A percentile compares a stretch with the other conserved stretches of the same genome.
phyloP scores from a whole-genome alignment of 2,888 invertebrate species.

The Thymelicus acteon region DNA sequence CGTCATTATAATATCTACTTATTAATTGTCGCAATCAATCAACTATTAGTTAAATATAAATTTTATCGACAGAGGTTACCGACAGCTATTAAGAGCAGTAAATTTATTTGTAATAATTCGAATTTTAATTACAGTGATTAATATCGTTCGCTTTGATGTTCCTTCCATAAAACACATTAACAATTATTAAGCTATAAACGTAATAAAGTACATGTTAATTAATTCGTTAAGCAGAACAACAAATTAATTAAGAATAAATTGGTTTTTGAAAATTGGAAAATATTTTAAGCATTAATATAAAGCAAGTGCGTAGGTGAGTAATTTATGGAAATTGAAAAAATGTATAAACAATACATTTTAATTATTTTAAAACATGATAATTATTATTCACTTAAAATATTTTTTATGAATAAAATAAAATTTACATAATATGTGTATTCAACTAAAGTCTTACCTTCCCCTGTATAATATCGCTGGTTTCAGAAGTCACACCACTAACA shows the following conservation, averaged over 20 bases:
- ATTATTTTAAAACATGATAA: not conserved
- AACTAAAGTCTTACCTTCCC: conserved; percentile 42
- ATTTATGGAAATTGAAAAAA: conserved; percentile 9
- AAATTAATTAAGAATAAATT: not conserved
- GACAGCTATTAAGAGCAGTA: conserved; percentile 46
- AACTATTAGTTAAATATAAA: conserved; percentile 45
- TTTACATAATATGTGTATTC: conserved; percentile 23
- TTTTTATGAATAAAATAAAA: not conserved
- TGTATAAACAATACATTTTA: conserved; percentile 2
- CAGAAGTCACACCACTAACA: conserved; percentile 53
- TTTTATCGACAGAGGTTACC: conserved; percentile 47
- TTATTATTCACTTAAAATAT: not conserved
- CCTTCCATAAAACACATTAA: conserved; percentile 29
- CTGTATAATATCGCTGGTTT: conserved; percentile 34
- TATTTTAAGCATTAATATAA: not conserved
- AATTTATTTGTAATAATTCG: conserved; percentile 37
- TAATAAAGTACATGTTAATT: not conserved
- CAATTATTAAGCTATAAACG: not conserved
- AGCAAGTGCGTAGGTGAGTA: not conserved
- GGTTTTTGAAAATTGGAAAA: no score
- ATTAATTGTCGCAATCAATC: conserved; percentile 35
- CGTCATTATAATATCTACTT: conserved; percentile 38
- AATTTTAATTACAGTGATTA: conserved; percentile 25
- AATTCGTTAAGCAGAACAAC: not conserved
- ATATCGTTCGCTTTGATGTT: conserved; percentile 17